Conservation (phyloP, 2,888 invertebrate species). For the Melanchra persicariae region DNA sequence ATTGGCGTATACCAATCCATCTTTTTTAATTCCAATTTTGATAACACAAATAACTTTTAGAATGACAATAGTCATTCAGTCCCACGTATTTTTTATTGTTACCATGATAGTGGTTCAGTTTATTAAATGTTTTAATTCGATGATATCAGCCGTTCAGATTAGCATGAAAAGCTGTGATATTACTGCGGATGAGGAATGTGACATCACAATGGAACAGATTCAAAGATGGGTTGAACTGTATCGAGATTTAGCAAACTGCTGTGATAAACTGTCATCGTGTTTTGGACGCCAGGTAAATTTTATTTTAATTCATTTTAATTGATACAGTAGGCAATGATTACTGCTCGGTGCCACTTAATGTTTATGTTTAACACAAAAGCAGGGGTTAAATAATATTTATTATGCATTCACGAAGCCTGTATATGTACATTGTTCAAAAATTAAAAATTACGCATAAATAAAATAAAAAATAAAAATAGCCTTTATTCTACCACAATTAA, state of each 20-base stretch:
- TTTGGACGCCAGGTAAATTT: constrained; percentile 17
- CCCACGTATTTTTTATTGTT: neutral
- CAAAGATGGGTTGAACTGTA: constrained; percentile 25
- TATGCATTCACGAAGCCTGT: no score
- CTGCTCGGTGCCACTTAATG: neutral
- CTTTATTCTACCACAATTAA: no score
- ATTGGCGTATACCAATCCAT: neutral
- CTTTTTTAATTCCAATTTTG: neutral
- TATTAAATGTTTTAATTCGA: constrained; percentile 1
- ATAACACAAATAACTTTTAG: neutral
- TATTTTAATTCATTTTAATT: constrained; percentile 1
- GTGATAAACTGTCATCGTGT: constrained; percentile 17
- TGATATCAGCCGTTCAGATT: neutral
- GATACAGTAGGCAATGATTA: neutral
- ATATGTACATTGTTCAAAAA: no score
- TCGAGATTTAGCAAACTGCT: constrained; percentile 13
- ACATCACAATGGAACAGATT: constrained; percentile 11
- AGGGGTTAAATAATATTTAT: no score
- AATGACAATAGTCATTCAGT: neutral
- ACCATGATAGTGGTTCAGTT: neutral
- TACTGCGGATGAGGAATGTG: neutral
- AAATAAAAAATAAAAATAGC: no score
- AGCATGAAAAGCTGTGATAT: neutral
- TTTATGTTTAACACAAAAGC: neutral
- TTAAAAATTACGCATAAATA: no score